Evolutionary conservation across 2,797 vertebrate genomes (phyloP).

Genomic region (Sitta carolinensis): DNA sequence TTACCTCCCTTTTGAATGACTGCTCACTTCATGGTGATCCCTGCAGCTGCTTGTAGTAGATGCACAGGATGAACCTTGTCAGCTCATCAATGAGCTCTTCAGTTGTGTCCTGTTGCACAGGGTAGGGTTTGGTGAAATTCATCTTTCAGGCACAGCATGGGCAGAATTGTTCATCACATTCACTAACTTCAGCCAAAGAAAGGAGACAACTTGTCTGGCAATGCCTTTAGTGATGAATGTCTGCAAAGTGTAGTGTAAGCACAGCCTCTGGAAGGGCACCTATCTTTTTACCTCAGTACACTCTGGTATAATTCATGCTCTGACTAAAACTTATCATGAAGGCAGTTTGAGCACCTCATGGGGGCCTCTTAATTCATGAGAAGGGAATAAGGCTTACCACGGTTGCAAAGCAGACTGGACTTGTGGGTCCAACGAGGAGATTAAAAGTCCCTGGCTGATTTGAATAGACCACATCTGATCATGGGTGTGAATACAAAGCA

Average conservation of each 20-base stretch:
- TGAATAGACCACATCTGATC: not conserved
- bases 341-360: not conserved
- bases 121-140: not conserved
- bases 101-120: accelerated
- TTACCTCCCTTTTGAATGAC: not conserved
- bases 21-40: not conserved
- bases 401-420: not conserved
- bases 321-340: not conserved
- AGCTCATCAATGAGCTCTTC: not conserved
- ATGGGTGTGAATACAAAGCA: not conserved
- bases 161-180: not conserved
- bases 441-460: not conserved
- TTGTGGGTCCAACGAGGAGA: not conserved
- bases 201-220: not conserved
- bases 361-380: not conserved
- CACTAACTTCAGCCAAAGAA: not conserved
- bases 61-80: not conserved
- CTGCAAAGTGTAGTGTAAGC: not conserved
- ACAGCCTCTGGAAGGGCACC: not conserved
- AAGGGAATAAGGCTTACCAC: not conserved
- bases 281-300: not conserved
- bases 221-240: not conserved
- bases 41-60: not conserved
- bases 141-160: not conserved
- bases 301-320: not conserved